phyloP scores from a whole-genome alignment of 2,113 vertebrate species.

The Heterotilapia buettikoferi region DNA sequence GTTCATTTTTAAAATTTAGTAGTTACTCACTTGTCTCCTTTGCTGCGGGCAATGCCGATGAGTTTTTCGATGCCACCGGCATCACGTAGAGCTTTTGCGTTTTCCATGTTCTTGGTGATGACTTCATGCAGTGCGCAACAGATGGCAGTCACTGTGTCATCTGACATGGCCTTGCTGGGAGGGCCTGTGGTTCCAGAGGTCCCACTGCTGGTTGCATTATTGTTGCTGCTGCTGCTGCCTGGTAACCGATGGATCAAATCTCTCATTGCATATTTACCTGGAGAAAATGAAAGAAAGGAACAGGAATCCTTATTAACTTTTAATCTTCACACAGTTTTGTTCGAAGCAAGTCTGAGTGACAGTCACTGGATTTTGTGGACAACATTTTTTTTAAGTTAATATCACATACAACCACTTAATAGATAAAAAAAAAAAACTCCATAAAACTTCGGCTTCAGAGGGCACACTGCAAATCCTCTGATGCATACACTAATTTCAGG shows the following conservation, averaged over 20 bases:
- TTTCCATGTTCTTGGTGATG: conserved; percentile 99
- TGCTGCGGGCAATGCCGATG: conserved; percentile 96
- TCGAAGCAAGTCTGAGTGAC: background rate
- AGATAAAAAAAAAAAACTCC: background rate
- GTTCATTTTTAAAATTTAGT: background rate
- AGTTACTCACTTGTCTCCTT: conserved; percentile 95
- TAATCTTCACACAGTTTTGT: background rate
- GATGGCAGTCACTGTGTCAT: conserved; percentile 95
- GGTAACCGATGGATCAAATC: conserved; percentile 96
- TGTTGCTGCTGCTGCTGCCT: conserved; percentile 80
- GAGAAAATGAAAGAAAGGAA: background rate
- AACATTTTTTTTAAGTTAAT: background rate
- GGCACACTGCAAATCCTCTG: background rate
- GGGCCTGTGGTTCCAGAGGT: conserved; percentile 57
- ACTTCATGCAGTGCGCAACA: conserved; percentile 98
- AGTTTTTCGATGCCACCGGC: conserved; percentile 96
- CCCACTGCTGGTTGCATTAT: conserved; percentile 74
- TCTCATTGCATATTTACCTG: conserved; percentile 97
- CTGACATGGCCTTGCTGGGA: conserved; percentile 93
- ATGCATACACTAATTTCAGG: background rate
- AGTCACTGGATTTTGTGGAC: background rate
- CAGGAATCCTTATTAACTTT: background rate
- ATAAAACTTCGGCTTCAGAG: conserved; percentile 13
- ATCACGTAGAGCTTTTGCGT: conserved; percentile 96
- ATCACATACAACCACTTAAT: background rate